A percentile compares a stretch with the other conserved stretches of the same genome.
Conservation (phyloP, 2,113 vertebrate species). For the Coptodon bakossiorum region DNA sequence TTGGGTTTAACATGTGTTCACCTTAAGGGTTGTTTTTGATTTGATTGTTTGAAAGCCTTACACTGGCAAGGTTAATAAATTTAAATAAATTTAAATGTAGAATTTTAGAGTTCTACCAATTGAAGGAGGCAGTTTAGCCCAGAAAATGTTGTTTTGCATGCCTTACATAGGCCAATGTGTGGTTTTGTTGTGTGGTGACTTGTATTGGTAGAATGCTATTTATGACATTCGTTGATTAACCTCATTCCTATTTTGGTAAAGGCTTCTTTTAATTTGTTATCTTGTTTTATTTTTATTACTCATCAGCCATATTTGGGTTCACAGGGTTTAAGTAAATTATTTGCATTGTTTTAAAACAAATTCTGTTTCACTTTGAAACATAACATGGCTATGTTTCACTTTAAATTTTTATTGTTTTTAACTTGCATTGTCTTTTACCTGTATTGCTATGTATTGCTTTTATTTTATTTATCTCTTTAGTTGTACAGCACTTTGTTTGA, state of each 20-base stretch:
- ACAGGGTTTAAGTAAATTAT: not conserved
- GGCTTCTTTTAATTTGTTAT: not conserved
- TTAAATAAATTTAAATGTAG: not conserved
- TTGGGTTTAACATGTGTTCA: not conserved
- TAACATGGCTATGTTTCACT: no score
- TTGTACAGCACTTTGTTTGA: no score
- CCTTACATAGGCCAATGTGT: not conserved
- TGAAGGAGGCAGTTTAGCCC: accelerated
- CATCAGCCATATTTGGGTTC: accelerated
- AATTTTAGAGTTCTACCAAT: not conserved
- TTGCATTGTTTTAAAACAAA: not conserved
- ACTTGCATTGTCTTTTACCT: no score
- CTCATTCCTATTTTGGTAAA: not conserved
- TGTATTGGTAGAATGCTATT: not conserved
- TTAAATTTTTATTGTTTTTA: no score
- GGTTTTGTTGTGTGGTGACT: not conserved
- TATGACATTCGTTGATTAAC: not conserved
- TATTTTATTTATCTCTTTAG: no score
- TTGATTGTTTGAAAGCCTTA: not conserved
- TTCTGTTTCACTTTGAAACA: not conserved
- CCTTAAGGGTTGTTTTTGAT: not conserved
- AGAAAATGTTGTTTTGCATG: not conserved
- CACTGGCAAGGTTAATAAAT: not conserved
- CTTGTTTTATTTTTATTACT: not conserved
- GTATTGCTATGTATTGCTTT: no score